These are phyloP conservation scores for Sphecodes monilicornis DNA, from an alignment of 2,888 invertebrate species.

Conservation along the genomic window DNA sequence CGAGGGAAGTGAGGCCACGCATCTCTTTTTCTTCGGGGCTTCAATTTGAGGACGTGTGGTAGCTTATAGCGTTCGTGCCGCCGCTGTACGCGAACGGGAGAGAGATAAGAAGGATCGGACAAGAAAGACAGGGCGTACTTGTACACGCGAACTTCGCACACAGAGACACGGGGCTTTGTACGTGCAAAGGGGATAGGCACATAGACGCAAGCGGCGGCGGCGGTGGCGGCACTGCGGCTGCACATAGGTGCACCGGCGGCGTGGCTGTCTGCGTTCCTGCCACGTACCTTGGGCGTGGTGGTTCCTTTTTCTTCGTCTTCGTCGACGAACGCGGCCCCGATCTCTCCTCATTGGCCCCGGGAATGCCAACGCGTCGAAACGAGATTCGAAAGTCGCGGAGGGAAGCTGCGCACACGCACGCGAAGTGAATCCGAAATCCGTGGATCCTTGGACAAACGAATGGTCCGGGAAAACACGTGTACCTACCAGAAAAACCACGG, in stretches of 20 bases:
- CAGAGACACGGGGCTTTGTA: conserved; percentile 14
- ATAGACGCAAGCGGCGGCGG: conserved; percentile 29
- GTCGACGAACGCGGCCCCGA: conserved; percentile 67
- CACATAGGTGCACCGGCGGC: conserved; percentile 28
- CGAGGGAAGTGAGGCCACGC: conserved; percentile 68
- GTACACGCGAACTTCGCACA: conserved; percentile 67
- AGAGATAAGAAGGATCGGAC: conserved; percentile 11
- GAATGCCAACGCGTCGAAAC: conserved; percentile 75
- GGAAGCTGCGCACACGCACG: conserved; percentile 66
- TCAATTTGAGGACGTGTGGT: conserved; percentile 76
- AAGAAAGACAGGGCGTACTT: conserved; percentile 55
- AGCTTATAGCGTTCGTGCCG: conserved; percentile 70
- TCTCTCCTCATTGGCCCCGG: conserved; percentile 75
- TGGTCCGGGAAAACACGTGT: too few relatives aligned
- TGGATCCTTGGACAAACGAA: conserved; percentile 7
- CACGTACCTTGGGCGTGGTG: conserved; percentile 81
- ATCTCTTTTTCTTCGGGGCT: conserved; percentile 75
- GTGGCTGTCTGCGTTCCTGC: conserved; percentile 73
- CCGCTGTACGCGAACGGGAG: conserved; percentile 52
- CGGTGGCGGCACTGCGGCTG: not conserved
- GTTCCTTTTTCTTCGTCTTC: conserved; percentile 75
- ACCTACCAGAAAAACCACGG: too few relatives aligned
- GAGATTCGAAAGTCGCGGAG: conserved; percentile 75
- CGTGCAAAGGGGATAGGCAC: conserved; percentile 52
- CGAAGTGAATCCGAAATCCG: conserved; percentile 69